Conservation (phyloP, 2,797 vertebrate species). For the Alectoris magna region DNA sequence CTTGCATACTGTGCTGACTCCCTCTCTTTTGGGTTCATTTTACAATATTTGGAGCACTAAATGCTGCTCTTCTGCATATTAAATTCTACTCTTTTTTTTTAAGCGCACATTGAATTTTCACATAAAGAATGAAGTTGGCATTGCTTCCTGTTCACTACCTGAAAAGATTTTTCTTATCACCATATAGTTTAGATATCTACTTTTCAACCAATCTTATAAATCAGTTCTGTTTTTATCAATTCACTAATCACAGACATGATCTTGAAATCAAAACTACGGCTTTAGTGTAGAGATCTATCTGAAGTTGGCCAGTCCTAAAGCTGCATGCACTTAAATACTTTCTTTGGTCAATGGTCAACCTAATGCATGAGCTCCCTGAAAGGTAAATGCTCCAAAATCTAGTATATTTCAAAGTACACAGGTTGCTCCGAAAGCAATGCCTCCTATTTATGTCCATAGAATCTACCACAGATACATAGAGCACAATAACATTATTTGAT, state of each 20-base stretch:
- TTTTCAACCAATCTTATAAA: not conserved
- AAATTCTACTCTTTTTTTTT: not conserved
- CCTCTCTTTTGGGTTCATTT: not conserved
- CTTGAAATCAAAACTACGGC: not conserved
- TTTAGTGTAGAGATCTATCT: not conserved
- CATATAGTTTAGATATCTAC: not conserved
- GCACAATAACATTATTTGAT: not conserved
- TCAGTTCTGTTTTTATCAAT: not conserved
- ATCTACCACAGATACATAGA: not conserved
- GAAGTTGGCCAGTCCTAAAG: not conserved
- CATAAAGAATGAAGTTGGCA: not conserved
- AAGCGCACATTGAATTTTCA: not conserved
- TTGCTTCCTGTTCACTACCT: not conserved
- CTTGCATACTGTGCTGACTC: accelerated
- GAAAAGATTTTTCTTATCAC: not conserved
- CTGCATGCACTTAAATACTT: not conserved
- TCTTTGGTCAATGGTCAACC: not conserved
- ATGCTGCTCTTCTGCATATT: not conserved
- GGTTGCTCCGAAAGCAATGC: not conserved
- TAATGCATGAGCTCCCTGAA: not conserved
- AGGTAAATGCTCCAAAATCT: not conserved
- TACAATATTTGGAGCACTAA: not conserved
- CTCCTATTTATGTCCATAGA: not conserved
- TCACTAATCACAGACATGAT: not conserved
- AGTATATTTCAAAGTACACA: not conserved